These are phyloP conservation scores for Eupleurogrammus muticus DNA, from an alignment of 2,797 vertebrate species.

Conservation along the genomic window DNA sequence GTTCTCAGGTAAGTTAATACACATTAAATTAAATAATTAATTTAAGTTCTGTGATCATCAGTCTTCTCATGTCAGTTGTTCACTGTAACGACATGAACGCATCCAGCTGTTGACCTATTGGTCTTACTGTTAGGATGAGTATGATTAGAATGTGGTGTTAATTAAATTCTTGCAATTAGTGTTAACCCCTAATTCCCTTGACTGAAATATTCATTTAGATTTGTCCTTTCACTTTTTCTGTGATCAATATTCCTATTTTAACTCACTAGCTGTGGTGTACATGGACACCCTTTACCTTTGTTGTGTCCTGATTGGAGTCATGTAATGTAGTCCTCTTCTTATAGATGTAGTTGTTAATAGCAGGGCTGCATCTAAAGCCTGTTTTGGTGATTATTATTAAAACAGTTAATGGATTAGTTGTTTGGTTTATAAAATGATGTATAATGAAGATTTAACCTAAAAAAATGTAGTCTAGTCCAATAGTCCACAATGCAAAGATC, in stretches of 20 bases:
- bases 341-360: neutral
- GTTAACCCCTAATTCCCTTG: neutral
- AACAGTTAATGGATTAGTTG: too few relatives aligned
- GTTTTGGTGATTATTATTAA: too few relatives aligned
- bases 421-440: too few relatives aligned
- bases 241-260: neutral
- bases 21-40: too few relatives aligned
- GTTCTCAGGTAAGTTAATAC: conserved; percentile 90
- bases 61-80: neutral
- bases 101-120: neutral
- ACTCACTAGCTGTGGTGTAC: neutral
- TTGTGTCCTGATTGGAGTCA: neutral
- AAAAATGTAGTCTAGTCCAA: too few relatives aligned
- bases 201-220: neutral
- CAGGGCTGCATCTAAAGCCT: too few relatives aligned
- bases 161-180: neutral
- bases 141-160: neutral
- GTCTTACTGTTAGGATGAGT: neutral
- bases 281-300: neutral
- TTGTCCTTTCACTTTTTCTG: neutral
- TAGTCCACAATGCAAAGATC: too few relatives aligned
- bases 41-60: too few relatives aligned
- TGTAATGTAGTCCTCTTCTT: neutral
- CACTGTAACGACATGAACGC: neutral
- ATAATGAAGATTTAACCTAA: too few relatives aligned